Base-by-base conservation (phyloP, 2,888 invertebrate genomes). In the Lymantria monacha region DNA sequence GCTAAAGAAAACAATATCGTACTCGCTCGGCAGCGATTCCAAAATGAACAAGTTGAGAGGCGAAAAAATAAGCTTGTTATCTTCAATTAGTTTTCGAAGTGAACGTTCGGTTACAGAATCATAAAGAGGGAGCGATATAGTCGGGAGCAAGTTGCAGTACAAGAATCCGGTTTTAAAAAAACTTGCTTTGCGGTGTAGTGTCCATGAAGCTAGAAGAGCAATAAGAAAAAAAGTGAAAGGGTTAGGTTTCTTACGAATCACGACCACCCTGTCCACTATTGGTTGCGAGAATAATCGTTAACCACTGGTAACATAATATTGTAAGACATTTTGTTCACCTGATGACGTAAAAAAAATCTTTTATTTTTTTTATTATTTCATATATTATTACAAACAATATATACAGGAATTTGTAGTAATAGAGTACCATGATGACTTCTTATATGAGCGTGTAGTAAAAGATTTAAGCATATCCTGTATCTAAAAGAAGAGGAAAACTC, bases 41-140 rank as follows among this genome's bases (percentile, higher is more conserved):
- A 81, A 83, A 85, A 80, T 72, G 74, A 79, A 76, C 69, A 76
- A 77, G 63, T 66, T 59, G 68, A 74, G 71, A 72, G 65, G 66
- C 74, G 76, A 80, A 85, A 87, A 86, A 87, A 82, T 82, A 83
- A 81, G 74, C 76, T 83, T 82, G 83, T 84, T 87, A 85, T 83
- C 81, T 85, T 84, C 84, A 84, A 87, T 88, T 86, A 84, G 77
- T 85, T 85, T 83, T 70, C 76, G 74, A 83, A 80, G 77, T 77
- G 76, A 74, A 74, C 70, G 77, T 76, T 72, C 75, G 79, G 65
- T 74, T 54, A 72, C 72, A 66, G 81, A 80, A 76, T 81, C 80
- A 79, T 86, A 85, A 83, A 80, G 78, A 76, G 72, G 41, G 66
- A 74, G 69, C 76, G 78, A 79, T 79, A 77, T 76, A 73, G 74